Base-by-base conservation (phyloP, 2,888 invertebrate species). In the Xestobium rufovillosum region DNA sequence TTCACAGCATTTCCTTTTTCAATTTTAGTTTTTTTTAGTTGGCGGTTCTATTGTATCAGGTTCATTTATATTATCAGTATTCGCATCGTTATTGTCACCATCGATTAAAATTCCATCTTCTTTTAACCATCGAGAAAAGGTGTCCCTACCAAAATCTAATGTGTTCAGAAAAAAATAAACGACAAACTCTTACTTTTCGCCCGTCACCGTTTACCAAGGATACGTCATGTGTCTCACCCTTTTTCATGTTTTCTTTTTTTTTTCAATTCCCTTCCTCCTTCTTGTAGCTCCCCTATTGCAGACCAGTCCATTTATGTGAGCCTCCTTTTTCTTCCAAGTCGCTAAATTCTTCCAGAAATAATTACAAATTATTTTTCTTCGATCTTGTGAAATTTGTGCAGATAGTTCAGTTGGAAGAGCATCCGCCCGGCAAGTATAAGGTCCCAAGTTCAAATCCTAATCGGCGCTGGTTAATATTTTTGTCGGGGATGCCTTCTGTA, bases 301-400 rank as follows among this genome's bases (percentile, higher is more conserved):
- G 14, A 28, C 29, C 12, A 28, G 9, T 3, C 29, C 29, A 14
- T 28, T 28, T 11, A 28, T 15, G 29, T 28, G 15, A 15, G 29
- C 29, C 29, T 28, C 15, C 15, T 28, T 28, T 15, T 28, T 15
- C 15, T 28, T 9, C 9, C 29, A 28, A 28, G 14, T 28, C 15
- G 9, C 15, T 14, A 28, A 28, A 11, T 28, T 15, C 9, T 28
- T 28, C 29, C 29, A 28, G 15, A 28, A 28, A 28, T 3, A 14
- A 28, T 8, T 8, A 28, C 14, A 28, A 14, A 28, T 28, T 28
- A 14, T 28, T 4, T 10, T 14, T 28, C 29, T 14, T 28, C 15
- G 29, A 9, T 28, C 29, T n/a, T 28, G 14, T 15, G 29, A 28
- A 15, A 28, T 28, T 14, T 15, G 14, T 28, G 29, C 29, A 28